phyloP scores from a whole-genome alignment of 2,113 vertebrate species.

The Bombycilla garrulus region DNA sequence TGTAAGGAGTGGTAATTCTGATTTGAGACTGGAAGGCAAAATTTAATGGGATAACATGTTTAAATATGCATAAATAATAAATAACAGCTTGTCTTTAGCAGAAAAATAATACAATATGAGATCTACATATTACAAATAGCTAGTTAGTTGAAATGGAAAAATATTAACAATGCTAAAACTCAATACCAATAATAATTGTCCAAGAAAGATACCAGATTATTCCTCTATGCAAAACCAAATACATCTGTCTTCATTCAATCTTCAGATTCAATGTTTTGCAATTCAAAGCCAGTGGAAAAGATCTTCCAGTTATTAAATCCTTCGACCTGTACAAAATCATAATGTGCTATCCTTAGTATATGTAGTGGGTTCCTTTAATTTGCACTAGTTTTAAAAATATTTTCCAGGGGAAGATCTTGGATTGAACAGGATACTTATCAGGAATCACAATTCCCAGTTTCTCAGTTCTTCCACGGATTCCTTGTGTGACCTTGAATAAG shows the following conservation, averaged over 20 bases:
- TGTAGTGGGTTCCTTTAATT: neutral
- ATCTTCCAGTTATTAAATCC: neutral
- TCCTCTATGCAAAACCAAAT: neutral
- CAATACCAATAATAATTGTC: neutral
- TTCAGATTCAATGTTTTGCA: neutral
- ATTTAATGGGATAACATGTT: neutral
- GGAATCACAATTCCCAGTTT: neutral
- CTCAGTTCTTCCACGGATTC: neutral
- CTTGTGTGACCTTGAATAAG: neutral
- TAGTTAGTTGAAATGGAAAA: neutral
- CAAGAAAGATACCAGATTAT: neutral
- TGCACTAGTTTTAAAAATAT: neutral
- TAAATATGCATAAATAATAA: neutral
- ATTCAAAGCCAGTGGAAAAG: neutral
- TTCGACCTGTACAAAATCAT: neutral
- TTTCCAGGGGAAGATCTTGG: neutral
- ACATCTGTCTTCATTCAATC: neutral
- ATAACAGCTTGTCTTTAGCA: neutral
- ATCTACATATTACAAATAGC: neutral
- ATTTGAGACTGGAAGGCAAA: neutral
- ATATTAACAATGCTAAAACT: neutral
- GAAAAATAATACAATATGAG: neutral
- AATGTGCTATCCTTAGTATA: neutral
- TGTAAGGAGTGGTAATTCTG: neutral
- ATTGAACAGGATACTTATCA: neutral